These are phyloP conservation scores for Mus musculus DNA, from an alignment of 2,113 vertebrate genomes.

Conservation along the genomic window GRCm39 chr7:115441001-115441500, in stretches of 20 bases:
- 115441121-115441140: background rate
- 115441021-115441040: background rate
- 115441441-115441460: conserved; percentile 17
- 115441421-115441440: background rate
- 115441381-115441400: background rate
- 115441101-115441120: background rate
- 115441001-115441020: background rate
- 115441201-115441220: background rate
- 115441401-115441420: conserved; percentile 4
- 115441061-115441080: background rate
- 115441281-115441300: background rate
- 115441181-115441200: background rate
- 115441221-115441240: background rate
- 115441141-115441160: background rate
- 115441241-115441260: background rate
- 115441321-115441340: conserved; percentile 38
- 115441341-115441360: background rate
- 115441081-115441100: background rate
- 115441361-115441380: conserved; percentile 38
- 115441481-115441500: background rate
- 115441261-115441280: background rate
- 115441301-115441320: background rate
- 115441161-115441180: background rate
- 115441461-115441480: background rate
- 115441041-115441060: background rate